A percentile compares a stretch with the other conserved stretches of the same genome.
phyloP scores from a whole-genome alignment of 2,113 vertebrate genomes.

The Tenrec ecaudatus region DNA sequence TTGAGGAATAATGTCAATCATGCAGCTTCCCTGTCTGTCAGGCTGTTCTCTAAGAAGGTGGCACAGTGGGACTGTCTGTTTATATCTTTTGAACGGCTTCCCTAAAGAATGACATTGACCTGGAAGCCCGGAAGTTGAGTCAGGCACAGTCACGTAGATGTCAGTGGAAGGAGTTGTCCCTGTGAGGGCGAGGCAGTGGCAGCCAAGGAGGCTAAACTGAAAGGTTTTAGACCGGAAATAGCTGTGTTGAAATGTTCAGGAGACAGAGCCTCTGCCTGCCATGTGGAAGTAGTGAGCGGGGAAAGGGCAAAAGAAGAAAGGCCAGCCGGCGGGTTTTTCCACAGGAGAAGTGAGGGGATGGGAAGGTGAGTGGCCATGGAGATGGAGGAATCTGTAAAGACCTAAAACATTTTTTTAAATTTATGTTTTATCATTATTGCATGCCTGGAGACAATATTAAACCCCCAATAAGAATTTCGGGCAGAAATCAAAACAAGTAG shows the following conservation, averaged over 20 bases:
- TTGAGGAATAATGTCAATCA: slow-evolving; percentile 31
- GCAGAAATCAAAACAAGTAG: slow-evolving; percentile 29
- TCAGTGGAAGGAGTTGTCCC: neutral
- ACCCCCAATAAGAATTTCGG: neutral
- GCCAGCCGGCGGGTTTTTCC: neutral
- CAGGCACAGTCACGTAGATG: neutral
- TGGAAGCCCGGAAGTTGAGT: neutral
- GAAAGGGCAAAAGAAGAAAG: neutral
- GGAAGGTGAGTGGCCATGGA: neutral
- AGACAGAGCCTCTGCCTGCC: neutral
- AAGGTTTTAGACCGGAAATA: neutral
- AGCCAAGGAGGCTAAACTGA: neutral
- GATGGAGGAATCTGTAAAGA: neutral
- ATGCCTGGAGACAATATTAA: slow-evolving; percentile 10
- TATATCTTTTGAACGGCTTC: slow-evolving; percentile 12
- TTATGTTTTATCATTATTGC: neutral
- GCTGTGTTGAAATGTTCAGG: neutral
- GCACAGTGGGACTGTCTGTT: slow-evolving; percentile 9
- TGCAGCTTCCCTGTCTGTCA: slow-evolving; percentile 1
- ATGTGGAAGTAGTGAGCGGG: neutral
- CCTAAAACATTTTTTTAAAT: neutral
- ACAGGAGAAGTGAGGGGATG: neutral
- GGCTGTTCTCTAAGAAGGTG: slow-evolving; percentile 29
- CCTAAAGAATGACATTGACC: neutral
- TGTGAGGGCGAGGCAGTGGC: neutral